These are phyloP conservation scores for Lethenteron reissneri DNA, from an alignment of 2,113 vertebrate species.

Conservation along the genomic window DNA sequence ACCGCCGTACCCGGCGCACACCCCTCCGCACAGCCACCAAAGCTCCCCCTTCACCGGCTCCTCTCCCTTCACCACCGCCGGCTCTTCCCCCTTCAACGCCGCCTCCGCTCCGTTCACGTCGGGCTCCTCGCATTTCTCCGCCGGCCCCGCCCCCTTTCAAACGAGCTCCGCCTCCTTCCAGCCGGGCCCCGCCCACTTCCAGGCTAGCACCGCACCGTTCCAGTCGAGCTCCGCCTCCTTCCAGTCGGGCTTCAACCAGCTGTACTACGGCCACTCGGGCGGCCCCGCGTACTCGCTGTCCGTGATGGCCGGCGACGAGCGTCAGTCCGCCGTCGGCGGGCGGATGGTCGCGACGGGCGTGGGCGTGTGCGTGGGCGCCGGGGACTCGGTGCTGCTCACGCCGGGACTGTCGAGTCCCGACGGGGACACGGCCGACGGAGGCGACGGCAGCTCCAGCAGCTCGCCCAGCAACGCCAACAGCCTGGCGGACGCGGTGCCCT, in stretches of 20 bases:
- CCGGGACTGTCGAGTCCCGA: slow-evolving; percentile 2
- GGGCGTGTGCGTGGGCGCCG: background rate
- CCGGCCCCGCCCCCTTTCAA: background rate
- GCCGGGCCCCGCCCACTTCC: slow-evolving; percentile 1
- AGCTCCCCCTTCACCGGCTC: too few relatives aligned
- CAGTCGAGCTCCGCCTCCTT: background rate
- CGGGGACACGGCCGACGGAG: background rate
- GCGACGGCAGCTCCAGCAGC: background rate
- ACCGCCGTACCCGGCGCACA: too few relatives aligned
- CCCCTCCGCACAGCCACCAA: too few relatives aligned
- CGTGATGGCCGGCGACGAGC: too few relatives aligned
- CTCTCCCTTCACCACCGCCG: too few relatives aligned
- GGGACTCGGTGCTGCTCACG: background rate
- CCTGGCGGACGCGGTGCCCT: background rate
- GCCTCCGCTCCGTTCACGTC: background rate
- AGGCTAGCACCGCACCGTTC: background rate
- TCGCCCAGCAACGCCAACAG: background rate
- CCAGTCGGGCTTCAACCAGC: background rate
- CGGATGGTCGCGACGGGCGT: background rate
- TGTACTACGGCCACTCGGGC: too few relatives aligned
- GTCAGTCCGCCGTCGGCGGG: too few relatives aligned
- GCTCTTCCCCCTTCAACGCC: too few relatives aligned
- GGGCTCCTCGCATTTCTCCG: background rate
- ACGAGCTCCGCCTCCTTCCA: background rate
- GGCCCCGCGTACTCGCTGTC: too few relatives aligned